Conservation (phyloP, 2,113 vertebrate species). For the Tychaedon coryphoeus region DNA sequence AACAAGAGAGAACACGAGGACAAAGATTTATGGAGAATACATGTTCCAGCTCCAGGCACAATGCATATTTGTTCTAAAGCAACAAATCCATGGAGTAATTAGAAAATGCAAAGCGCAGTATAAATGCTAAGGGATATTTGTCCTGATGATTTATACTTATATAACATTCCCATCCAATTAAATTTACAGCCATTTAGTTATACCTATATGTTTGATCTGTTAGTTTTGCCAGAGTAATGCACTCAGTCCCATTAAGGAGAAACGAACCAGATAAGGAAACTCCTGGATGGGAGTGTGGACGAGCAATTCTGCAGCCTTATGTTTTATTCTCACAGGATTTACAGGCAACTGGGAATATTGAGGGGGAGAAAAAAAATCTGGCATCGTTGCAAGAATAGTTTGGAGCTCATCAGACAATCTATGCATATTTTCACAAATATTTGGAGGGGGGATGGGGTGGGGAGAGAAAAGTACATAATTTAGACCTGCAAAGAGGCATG, state of each 20-base stretch:
- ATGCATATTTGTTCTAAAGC: background rate
- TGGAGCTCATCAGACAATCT: constrained; percentile 38
- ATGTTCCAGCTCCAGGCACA: background rate
- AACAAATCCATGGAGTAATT: background rate
- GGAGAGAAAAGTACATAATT: constrained; percentile 63
- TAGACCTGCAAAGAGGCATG: constrained; percentile 65
- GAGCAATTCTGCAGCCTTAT: background rate
- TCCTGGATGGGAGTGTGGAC: background rate
- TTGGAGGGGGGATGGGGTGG: background rate
- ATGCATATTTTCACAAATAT: constrained; percentile 63
- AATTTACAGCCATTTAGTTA: constrained; percentile 10
- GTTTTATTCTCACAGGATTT: background rate
- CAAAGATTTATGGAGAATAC: constrained; percentile 14
- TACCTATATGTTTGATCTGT: constrained; percentile 14
- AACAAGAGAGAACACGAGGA: background rate
- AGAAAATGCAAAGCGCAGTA: constrained; percentile 21
- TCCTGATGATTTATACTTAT: constrained; percentile 1
- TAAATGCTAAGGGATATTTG: constrained; percentile 27
- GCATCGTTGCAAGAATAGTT: constrained; percentile 5
- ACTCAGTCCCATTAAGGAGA: background rate
- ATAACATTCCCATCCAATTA: constrained; percentile 4
- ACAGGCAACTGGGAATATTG: background rate
- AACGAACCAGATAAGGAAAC: constrained; percentile 42
- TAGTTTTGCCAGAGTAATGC: constrained; percentile 32
- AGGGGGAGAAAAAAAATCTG: background rate